A percentile compares a stretch with the other conserved stretches of the same genome.
Evolutionary conservation across 2,888 invertebrate genomes (phyloP).

Genomic region (Apodemia duryi): DNA sequence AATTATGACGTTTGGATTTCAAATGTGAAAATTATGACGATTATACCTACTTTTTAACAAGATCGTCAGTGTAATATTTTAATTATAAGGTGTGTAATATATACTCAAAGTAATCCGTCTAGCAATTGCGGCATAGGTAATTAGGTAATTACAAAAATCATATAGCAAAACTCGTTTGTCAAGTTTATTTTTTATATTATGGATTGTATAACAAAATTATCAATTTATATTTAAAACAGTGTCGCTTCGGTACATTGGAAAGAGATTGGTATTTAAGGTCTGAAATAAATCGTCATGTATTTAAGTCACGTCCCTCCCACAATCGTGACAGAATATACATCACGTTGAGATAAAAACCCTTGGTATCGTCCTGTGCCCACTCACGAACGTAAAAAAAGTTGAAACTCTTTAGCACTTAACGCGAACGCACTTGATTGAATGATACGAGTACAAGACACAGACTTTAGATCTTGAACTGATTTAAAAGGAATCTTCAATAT

Average conservation of each 20-base stretch:
- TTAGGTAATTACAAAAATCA: background rate
- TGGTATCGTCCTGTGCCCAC: slow-evolving; percentile 49
- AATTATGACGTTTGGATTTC: no score
- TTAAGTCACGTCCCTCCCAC: slow-evolving; percentile 65
- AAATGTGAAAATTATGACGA: no score
- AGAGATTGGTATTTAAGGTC: slow-evolving; percentile 34
- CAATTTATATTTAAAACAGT: slow-evolving; percentile 23
- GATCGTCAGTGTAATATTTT: no score
- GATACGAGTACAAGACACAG: slow-evolving; percentile 30
- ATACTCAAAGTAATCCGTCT: no score
- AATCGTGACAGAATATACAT: slow-evolving; percentile 72
- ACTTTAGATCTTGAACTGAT: slow-evolving; percentile 23
- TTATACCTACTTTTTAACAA: no score
- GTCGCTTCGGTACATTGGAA: slow-evolving; percentile 24
- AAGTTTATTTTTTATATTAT: background rate
- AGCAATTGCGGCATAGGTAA: background rate
- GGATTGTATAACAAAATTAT: background rate
- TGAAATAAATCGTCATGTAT: slow-evolving; percentile 62
- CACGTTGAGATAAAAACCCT: slow-evolving; percentile 71
- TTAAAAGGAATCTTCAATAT: background rate
- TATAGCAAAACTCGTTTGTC: background rate
- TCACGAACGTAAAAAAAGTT: slow-evolving; percentile 48
- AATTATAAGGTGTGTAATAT: no score
- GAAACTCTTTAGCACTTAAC: slow-evolving; percentile 52
- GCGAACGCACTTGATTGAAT: slow-evolving; percentile 42